These are phyloP conservation scores for Stylophora pistillata DNA, from an alignment of 64 coral and sea anemone genomes.

Conservation along the genomic window DNA sequence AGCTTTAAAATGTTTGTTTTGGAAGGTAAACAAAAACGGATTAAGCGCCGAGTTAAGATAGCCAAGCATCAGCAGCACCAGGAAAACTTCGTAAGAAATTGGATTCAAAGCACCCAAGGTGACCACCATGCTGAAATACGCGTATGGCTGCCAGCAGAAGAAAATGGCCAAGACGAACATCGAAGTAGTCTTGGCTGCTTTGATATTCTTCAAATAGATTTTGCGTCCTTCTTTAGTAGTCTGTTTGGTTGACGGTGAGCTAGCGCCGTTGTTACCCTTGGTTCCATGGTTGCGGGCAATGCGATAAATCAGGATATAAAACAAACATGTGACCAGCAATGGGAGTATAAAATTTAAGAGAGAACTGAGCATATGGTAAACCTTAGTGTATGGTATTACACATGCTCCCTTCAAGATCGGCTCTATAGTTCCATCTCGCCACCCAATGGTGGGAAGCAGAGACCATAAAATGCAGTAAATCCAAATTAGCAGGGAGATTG, in stretches of 20 bases:
- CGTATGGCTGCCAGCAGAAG: constrained; percentile 22
- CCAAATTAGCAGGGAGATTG: constrained; percentile 62
- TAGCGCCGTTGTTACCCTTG: no score
- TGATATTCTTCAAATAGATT: not conserved
- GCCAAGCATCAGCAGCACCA: constrained; percentile 61
- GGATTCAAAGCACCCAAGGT: not conserved
- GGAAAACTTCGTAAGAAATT: not conserved
- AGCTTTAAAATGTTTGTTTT: no score
- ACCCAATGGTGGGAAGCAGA: constrained; percentile 79
- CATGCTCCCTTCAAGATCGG: not conserved
- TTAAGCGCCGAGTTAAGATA: constrained; percentile 86
- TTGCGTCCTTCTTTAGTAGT: not conserved
- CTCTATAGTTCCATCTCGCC: constrained; percentile 12
- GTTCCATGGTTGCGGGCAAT: not conserved
- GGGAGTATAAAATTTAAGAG: not conserved
- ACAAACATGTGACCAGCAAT: not conserved
- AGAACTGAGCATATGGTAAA: not conserved
- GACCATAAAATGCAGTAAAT: constrained; percentile 65
- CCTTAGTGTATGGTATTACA: not conserved
- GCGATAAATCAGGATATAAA: constrained; percentile 9
- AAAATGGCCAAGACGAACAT: constrained; percentile 32
- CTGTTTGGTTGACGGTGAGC: not conserved
- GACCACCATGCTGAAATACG: constrained; percentile 16
- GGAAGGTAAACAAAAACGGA: constrained; percentile 87
- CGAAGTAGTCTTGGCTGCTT: constrained; percentile 8